Evolutionary conservation across 2,888 invertebrate genomes (phyloP).

Genomic region (Pyrrhosoma nymphula): DNA sequence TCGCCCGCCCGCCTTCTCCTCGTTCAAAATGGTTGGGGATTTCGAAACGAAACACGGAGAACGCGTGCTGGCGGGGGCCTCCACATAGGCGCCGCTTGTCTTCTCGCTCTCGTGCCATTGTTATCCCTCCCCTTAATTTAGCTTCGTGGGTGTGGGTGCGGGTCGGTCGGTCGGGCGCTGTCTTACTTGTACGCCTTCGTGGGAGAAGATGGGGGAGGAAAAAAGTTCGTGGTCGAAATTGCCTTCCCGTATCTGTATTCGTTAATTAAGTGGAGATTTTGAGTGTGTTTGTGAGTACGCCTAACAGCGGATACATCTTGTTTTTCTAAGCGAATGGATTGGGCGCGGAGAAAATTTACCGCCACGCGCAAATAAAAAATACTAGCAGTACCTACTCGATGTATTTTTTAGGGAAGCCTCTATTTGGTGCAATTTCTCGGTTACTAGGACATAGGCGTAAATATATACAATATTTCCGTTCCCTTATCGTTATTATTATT

Average conservation of each 20-base stretch:
- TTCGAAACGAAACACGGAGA: not conserved
- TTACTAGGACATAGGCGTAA: too few species aligned
- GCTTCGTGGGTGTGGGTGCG: not conserved
- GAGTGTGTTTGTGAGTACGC: not conserved
- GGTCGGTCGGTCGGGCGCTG: not conserved
- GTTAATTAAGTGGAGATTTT: not conserved
- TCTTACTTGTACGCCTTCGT: constrained; percentile 1
- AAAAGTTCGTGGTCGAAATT: not conserved
- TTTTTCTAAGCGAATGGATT: not conserved
- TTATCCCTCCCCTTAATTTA: not conserved
- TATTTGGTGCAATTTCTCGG: too few species aligned
- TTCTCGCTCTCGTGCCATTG: not conserved
- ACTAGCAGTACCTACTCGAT: not conserved
- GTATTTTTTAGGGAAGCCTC: too few species aligned
- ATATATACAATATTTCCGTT: too few species aligned
- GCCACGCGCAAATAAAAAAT: not conserved
- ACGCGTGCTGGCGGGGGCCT: not conserved
- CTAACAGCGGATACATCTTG: not conserved
- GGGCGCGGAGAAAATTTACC: not conserved
- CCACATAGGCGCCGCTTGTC: not conserved
- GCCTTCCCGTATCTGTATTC: not conserved
- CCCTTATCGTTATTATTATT: too few species aligned
- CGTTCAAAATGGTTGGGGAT: not conserved
- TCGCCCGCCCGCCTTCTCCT: not conserved
- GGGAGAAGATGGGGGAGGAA: not conserved